These are phyloP conservation scores for Phaonia tiefii DNA, from an alignment of 2,888 invertebrate species.

Conservation along the genomic window DNA sequence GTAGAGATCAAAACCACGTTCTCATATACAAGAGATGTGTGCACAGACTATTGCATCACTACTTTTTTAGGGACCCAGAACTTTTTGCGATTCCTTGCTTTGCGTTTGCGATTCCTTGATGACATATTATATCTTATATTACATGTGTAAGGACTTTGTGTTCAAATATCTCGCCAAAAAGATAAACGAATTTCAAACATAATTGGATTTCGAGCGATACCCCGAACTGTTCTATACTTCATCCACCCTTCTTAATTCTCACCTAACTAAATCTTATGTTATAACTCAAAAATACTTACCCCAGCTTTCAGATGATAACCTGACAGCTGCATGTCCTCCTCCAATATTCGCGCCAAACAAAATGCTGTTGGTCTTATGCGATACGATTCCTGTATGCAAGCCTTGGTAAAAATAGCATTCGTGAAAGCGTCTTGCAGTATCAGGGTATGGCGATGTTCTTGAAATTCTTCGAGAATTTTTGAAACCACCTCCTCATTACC, in stretches of 20 bases:
- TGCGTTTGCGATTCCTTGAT: too few species aligned
- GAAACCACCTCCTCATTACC: conserved; percentile 85
- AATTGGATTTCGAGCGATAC: conserved; percentile 3
- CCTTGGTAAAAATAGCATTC: conserved; percentile 87
- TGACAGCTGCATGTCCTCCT: conserved; percentile 86
- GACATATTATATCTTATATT: too few species aligned
- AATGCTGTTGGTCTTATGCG: conserved; percentile 86
- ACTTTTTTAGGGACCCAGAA: too few species aligned
- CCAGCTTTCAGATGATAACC: conserved; percentile 87
- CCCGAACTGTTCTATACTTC: too few species aligned
- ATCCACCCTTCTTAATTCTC: too few species aligned
- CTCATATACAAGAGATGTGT: too few species aligned
- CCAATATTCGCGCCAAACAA: conserved; percentile 88
- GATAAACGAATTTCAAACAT: too few species aligned
- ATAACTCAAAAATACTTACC: conserved; percentile 82
- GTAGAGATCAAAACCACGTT: too few species aligned
- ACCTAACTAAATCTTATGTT: conserved; percentile 11
- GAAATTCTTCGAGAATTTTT: conserved; percentile 85
- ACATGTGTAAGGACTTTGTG: too few species aligned
- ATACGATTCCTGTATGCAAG: conserved; percentile 90
- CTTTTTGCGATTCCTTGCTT: too few species aligned
- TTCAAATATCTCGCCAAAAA: too few species aligned
- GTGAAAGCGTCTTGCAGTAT: conserved; percentile 83
- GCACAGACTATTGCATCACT: too few species aligned
- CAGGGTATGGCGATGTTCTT: conserved; percentile 82